Evolutionary conservation across 2,113 vertebrate species (phyloP).

Genomic region (Cervus canadensis): DNA sequence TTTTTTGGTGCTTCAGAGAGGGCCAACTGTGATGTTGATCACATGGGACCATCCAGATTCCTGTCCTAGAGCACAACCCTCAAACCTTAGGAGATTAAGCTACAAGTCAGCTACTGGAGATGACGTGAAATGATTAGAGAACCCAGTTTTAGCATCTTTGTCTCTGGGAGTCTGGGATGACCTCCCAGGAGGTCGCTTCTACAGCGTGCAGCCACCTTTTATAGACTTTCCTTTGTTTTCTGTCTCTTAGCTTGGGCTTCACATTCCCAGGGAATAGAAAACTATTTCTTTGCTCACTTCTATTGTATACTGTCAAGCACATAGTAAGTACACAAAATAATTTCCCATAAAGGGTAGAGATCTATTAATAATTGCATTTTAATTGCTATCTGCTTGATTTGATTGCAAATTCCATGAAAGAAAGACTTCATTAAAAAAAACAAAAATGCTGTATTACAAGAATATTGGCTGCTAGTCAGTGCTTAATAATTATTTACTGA

Average conservation of each 20-base stretch:
- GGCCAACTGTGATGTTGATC: background rate
- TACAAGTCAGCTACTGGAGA: background rate
- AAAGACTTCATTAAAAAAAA: background rate
- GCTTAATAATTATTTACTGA: background rate
- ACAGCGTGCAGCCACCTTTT: rapidly evolving
- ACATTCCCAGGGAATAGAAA: background rate
- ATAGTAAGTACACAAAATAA: background rate
- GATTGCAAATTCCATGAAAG: background rate
- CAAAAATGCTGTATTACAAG: background rate
- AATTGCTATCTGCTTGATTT: background rate
- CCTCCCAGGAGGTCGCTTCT: background rate
- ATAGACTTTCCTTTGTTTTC: background rate
- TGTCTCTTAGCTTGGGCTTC: background rate
- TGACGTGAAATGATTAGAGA: background rate
- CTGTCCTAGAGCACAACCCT: background rate
- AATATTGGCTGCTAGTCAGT: background rate
- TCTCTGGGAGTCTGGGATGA: background rate
- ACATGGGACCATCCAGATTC: background rate
- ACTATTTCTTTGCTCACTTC: background rate
- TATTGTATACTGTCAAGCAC: background rate
- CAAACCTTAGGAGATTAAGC: background rate
- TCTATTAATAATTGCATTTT: background rate
- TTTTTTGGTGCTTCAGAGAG: background rate
- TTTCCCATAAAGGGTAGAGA: background rate
- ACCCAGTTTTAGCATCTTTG: background rate